Base-by-base conservation (phyloP, 2,888 invertebrate genomes). In the Tortrix viridana region DNA sequence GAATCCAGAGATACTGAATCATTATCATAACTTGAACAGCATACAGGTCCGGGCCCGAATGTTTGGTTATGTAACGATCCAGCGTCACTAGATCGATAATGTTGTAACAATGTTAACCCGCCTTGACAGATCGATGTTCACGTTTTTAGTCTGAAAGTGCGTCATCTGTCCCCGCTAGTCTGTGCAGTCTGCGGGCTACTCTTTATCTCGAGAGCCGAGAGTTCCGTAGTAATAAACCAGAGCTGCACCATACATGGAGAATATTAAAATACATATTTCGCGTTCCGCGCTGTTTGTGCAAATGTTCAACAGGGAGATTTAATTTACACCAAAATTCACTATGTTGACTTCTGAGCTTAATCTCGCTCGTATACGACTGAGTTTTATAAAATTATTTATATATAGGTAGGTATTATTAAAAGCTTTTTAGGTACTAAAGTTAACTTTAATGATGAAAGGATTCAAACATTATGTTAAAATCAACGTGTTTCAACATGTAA, bases 161-260 rank as follows among this genome's bases (percentile, higher is more conserved):
- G 47, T 14, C 9, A 14, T 53, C 63, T 58, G 63, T 26, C 9
- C 19, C 41, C 18, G 38, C 18, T 62, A 47, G 50, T 53, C 43
- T 58, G 41, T 38, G 62, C n/a, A 19, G 22, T 20, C 55, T 37
- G 55, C 19, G n/a, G 57, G 62, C 62, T 79, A 78, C 77, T 82
- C 82, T 82, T 78, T 84, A 80, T 74, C 72, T 75, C 71, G 74
- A 67, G 68, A 67, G 69, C 73, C 75, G 76, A 75, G 79, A 79
- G 79, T 84, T 82, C 80, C 80, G 73, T 79, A 76, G 70, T 75
- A 77, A 83, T 84, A 83, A 84, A 82, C 74, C 76, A 77, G 69
- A 71, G 67, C 68, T 77, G 76, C 76, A 73, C 74, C 68, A 68
- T 73, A 68, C 67, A 72, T 73, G 47, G 62, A 26, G 57, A 57